Conservation (phyloP, 2,888 invertebrate species). For the Yponomeuta plumbellus region DNA sequence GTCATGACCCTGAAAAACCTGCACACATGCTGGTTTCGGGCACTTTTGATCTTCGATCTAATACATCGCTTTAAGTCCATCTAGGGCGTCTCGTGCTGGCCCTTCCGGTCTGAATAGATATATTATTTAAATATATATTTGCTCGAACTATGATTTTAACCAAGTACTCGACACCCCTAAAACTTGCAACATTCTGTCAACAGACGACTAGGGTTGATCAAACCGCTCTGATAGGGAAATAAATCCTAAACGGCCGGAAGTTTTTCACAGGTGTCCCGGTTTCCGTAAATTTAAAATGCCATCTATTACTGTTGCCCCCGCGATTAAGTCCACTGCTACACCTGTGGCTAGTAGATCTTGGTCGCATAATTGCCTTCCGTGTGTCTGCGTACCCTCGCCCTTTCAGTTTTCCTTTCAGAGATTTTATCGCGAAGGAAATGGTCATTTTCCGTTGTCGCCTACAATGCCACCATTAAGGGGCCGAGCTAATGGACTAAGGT, state of each 20-base stretch:
- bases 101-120: too few species aligned
- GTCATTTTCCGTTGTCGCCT: conserved; percentile 73
- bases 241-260: conserved; percentile 14
- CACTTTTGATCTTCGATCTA: too few species aligned
- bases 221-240: conserved; percentile 6
- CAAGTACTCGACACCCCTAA: neutral
- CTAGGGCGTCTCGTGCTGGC: too few species aligned
- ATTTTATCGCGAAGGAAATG: conserved; percentile 75
- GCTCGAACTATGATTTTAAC: too few species aligned
- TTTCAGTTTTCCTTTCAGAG: conserved; percentile 70
- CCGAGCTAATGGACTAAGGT: conserved; percentile 64
- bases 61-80: too few species aligned
- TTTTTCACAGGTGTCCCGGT: conserved; percentile 26
- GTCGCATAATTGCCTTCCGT: conserved; percentile 56
- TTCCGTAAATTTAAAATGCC: conserved; percentile 45
- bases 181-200: neutral
- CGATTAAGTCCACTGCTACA: conserved; percentile 9
- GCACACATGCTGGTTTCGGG: too few species aligned
- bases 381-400: conserved; percentile 53
- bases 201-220: neutral
- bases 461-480: conserved; percentile 58
- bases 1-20: too few species aligned
- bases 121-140: too few species aligned
- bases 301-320: conserved; percentile 35
- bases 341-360: conserved; percentile 35